Percentiles rank a stretch among this genome's conserved stretches.
Conservation (phyloP, 2,888 invertebrate species). For the Thecophora atra region DNA sequence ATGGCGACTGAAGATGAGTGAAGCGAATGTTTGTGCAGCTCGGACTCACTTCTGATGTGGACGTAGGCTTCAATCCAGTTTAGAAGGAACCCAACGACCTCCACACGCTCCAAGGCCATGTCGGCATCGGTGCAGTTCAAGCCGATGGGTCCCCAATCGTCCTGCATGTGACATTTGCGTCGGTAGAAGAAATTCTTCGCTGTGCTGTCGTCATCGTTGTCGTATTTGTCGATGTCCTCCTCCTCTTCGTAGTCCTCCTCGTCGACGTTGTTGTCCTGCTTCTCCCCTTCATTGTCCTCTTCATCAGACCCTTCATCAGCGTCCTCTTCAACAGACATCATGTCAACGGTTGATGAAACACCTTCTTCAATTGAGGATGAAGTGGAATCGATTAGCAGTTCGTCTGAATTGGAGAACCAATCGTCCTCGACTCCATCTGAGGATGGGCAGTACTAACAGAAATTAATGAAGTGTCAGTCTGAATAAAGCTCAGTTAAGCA, state of each 20-base stretch:
- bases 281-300: too few relatives aligned
- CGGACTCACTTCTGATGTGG: conserved; percentile 75
- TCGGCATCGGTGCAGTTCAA: conserved; percentile 57
- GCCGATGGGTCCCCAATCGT: conserved; percentile 57
- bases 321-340: background rate
- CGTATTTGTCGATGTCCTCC: background rate
- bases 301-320: background rate
- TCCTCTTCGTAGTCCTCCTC: too few relatives aligned
- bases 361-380: background rate
- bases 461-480: conserved; percentile 32
- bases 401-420: conserved; percentile 31
- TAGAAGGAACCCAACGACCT: conserved; percentile 73
- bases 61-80: conserved; percentile 77
- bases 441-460: conserved; percentile 43
- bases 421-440: conserved; percentile 47
- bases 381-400: background rate
- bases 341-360: conserved; percentile 7
- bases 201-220: background rate
- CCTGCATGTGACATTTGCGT: conserved; percentile 53
- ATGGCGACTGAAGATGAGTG: background rate
- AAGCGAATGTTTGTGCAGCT: background rate
- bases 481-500: background rate
- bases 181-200: conserved; percentile 52
- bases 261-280: background rate
- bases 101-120: conserved; percentile 53